Conservation (phyloP, 2,888 invertebrate species). For the Pimpla rufipes region DNA sequence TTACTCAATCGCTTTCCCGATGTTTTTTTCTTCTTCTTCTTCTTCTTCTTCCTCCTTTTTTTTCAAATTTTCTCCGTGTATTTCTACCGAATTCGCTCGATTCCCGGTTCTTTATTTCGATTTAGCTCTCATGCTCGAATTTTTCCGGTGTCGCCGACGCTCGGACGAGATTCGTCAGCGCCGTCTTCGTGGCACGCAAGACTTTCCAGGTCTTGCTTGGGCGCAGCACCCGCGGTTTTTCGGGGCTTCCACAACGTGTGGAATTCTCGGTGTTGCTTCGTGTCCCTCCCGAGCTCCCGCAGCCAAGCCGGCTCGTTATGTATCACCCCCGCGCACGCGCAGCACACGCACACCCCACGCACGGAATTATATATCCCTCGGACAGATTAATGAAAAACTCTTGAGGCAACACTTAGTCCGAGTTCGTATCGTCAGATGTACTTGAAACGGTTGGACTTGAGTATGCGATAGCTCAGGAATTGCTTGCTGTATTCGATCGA, state of each 20-base stretch:
- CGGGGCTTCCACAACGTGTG: too few relatives aligned
- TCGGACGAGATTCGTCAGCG: not conserved
- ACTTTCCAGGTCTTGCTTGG: constrained; percentile 85
- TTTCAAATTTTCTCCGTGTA: constrained; percentile 10
- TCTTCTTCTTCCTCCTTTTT: constrained; percentile 41
- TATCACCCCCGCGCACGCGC: constrained; percentile 58
- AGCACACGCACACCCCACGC: constrained; percentile 16
- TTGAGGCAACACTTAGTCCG: constrained; percentile 80
- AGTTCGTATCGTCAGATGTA: constrained; percentile 85
- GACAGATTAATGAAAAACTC: constrained; percentile 51
- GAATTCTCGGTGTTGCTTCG: too few relatives aligned
- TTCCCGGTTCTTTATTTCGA: constrained; percentile 5
- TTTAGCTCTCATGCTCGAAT: constrained; percentile 53
- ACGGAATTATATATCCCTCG: constrained; percentile 32
- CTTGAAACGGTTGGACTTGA: constrained; percentile 85
- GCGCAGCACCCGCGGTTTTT: too few relatives aligned
- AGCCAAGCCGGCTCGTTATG: constrained; percentile 59
- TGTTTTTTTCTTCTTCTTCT: constrained; percentile 11
- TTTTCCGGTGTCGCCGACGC: not conserved
- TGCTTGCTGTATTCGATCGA: constrained; percentile 85
- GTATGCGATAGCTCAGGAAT: constrained; percentile 85
- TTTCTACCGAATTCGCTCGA: constrained; percentile 3
- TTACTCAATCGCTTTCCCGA: constrained; percentile 13
- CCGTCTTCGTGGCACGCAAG: constrained; percentile 75
- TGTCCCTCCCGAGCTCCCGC: constrained; percentile 74